Conservation (phyloP, 2,888 invertebrate species). For the Andrena bucephala region DNA sequence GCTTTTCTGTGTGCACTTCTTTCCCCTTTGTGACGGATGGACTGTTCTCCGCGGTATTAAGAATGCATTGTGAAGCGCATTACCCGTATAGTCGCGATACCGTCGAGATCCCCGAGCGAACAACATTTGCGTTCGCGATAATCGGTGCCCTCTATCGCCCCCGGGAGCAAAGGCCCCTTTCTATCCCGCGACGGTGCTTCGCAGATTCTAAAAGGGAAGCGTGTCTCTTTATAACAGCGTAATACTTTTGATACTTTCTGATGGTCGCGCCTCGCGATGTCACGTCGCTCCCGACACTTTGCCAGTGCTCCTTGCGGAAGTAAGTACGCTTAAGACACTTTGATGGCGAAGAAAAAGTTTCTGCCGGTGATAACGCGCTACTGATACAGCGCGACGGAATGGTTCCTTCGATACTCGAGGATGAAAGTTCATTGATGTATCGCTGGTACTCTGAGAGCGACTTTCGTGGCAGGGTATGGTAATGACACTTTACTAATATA, state of each 20-base stretch:
- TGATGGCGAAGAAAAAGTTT: slow-evolving; percentile 14
- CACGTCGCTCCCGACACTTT: slow-evolving; percentile 1
- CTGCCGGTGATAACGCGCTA: neutral
- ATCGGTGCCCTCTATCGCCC: slow-evolving; percentile 18
- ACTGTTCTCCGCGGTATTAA: slow-evolving; percentile 29
- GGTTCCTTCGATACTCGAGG: neutral
- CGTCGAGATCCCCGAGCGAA: neutral
- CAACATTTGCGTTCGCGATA: slow-evolving; percentile 27
- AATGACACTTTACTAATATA: too few species aligned
- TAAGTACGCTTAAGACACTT: slow-evolving; percentile 25
- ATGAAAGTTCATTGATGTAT: neutral
- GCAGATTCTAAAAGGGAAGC: slow-evolving; percentile 7
- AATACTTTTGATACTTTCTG: slow-evolving; percentile 41
- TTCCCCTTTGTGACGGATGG: slow-evolving; percentile 11
- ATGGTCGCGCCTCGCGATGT: neutral
- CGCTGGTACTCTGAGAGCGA: neutral
- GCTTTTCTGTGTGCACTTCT: slow-evolving; percentile 17
- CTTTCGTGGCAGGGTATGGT: neutral
- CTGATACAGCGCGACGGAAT: neutral
- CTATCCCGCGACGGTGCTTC: too few species aligned
- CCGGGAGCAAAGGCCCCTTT: neutral
- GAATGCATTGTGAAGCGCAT: slow-evolving; percentile 13
- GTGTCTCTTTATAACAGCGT: slow-evolving; percentile 10
- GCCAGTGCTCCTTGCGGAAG: slow-evolving; percentile 10
- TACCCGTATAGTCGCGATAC: neutral